Evolutionary conservation across 2,113 vertebrate genomes (phyloP).

Genomic region (Ancistrus triradiatus): DNA sequence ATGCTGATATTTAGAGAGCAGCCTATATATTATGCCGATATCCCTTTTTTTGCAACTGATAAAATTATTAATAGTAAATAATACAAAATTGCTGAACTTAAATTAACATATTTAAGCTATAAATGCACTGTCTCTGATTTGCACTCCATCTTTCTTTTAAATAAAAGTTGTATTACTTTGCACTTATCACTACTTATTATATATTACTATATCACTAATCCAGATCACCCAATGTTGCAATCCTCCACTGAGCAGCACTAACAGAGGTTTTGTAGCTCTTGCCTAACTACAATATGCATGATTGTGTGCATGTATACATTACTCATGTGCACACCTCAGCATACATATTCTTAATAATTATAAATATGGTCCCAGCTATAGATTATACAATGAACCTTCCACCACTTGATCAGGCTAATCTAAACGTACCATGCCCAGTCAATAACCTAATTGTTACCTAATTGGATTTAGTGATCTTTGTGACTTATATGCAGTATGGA

Average conservation of each 20-base stretch:
- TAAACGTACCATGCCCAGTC: slow-evolving; percentile 47
- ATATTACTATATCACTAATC: no score
- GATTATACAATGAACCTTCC: not conserved
- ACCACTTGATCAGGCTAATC: slow-evolving; percentile 50
- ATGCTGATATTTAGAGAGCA: no score
- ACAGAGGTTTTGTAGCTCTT: slow-evolving; percentile 10
- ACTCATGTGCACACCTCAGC: not conserved
- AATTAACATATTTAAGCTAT: no score
- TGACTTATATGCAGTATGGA: slow-evolving; percentile 8
- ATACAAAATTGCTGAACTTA: no score
- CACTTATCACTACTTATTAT: no score
- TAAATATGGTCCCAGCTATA: not conserved
- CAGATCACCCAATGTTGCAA: slow-evolving; percentile 37
- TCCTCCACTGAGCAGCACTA: not conserved
- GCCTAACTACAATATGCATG: not conserved
- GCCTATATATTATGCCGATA: no score
- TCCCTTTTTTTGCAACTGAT: no score
- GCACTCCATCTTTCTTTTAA: no score
- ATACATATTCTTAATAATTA: not conserved
- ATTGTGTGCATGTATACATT: slow-evolving; percentile 22
- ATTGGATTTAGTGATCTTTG: slow-evolving; percentile 49
- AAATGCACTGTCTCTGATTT: no score
- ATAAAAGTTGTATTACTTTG: no score
- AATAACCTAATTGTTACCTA: slow-evolving; percentile 52
- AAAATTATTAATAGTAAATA: no score